Base-by-base conservation (phyloP, 1,140 invertebrate species). In the Helicoverpa armigera region DNA sequence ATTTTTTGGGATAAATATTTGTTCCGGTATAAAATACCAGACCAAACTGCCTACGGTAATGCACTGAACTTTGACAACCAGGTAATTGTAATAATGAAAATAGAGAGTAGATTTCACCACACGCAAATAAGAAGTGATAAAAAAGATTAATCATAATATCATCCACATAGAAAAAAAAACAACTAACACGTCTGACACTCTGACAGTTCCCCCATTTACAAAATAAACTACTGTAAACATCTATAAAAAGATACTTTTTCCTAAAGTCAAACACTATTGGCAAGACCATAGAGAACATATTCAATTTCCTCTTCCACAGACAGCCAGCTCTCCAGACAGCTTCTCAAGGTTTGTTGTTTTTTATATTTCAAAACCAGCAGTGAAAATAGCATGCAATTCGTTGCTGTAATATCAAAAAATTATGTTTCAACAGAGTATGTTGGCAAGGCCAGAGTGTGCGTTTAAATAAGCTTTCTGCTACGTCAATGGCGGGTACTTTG, bases 381-480 rank as follows among this genome's bases (percentile, higher is more conserved):
- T 11, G 31, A 65, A 65, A 65, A 65, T 58, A 58, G 18, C 31
- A 29, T 16, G 35, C 14, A 65, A 16, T 43, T 43, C n/a, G 61
- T 43, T 43, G 4, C 7, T 65, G 61, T 43, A 67, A 67, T n/a
- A 50, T 50, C 4, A 69, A 69, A 69, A 50, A 72, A 54, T 54
- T 13, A 54, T 72, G 23, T 72, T 54, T 53, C 69, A 72, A 72
- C 48, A 65, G 31, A 43, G n/a, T 63, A 51, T 70, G 13, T 53
- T 69, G 48, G 48, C 67, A 70, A 70, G 67, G 67, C 9, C 48
- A 11, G 14, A 53, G 7, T 18, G 69, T 72, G 16, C 18, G 67
- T 70, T 70, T 51, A 29, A 70, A 70, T 51, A 72, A 70, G 69
- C 69, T 72, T 31, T 72, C 14, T 54, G 69, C 50, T 72, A 53